A percentile compares a stretch with the other conserved stretches of the same genome.
These are phyloP conservation scores for Eremobia ochroleuca DNA, from an alignment of 2,888 invertebrate species.

Conservation along the genomic window DNA sequence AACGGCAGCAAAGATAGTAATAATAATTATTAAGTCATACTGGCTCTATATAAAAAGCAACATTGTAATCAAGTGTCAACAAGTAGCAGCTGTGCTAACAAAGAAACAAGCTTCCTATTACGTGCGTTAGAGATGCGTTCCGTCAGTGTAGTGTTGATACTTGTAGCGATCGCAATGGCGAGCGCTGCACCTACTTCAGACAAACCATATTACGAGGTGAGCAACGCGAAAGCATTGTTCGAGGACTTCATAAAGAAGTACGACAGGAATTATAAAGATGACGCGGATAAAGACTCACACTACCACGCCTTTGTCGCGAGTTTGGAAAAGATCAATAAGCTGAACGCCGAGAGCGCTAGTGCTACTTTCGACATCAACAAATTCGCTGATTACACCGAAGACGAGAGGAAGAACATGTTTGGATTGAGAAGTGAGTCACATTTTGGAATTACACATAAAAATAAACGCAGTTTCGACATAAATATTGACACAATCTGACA, in stretches of 20 bases:
- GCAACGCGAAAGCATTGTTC: slow-evolving; percentile 69
- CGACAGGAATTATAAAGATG: slow-evolving; percentile 73
- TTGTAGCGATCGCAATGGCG: slow-evolving; percentile 62
- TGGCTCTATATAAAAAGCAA: slow-evolving; percentile 27
- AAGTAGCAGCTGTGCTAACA: slow-evolving; percentile 18
- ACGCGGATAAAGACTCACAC: slow-evolving; percentile 71
- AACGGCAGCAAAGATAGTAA: slow-evolving; percentile 8
- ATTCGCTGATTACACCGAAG: slow-evolving; percentile 75
- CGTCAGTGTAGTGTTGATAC: slow-evolving; percentile 50
- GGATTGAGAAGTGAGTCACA: slow-evolving; percentile 61
- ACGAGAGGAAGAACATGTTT: slow-evolving; percentile 64
- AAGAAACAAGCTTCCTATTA: slow-evolving; percentile 31
- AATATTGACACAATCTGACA: slow-evolving; percentile 11
- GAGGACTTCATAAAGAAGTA: slow-evolving; percentile 72
- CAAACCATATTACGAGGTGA: slow-evolving; percentile 68
- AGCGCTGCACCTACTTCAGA: slow-evolving; percentile 26
- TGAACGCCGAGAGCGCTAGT: slow-evolving; percentile 54
- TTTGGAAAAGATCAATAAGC: slow-evolving; percentile 70
- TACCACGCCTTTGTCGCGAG: slow-evolving; percentile 69
- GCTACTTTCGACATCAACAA: slow-evolving; percentile 73
- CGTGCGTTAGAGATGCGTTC: slow-evolving; percentile 39
- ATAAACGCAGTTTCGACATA: slow-evolving; percentile 3
- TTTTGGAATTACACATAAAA: neutral
- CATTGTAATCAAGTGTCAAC: neutral
- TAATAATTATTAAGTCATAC: slow-evolving; percentile 27